Evolutionary conservation across 2,888 invertebrate genomes (phyloP), one percentile per base, ranked within the genome.

Genomic region (Habrosyne pyritoides): DNA sequence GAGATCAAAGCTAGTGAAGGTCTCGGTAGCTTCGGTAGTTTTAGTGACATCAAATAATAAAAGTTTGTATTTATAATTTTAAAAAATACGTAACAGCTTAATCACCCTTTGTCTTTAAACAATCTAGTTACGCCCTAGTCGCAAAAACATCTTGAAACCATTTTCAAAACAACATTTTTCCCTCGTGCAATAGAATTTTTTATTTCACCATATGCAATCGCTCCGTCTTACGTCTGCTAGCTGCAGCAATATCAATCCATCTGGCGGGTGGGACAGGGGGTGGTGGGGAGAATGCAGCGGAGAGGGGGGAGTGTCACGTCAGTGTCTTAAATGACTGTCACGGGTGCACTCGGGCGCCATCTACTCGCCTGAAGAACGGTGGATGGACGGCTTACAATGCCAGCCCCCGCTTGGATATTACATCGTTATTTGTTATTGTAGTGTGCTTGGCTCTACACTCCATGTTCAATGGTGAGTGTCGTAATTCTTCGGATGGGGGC

Each of bases 271-370:
- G 68, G 67, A 64, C 66, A 64, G 64, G 66, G 63, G 18, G 61
- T 30, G 53, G 61, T 53, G 53, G 58, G 61, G 58, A 64, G 55
- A 53, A 57, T 57, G 56, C 53, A 52, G 51, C 60, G 60, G 64
- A 57, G 63, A 63, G 63, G 72, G 75, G 72, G 76, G 77, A 77
- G 79, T 77, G 84, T 87, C 89, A 84, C 86, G 89, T 91, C 91
- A 91, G 83, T 87, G 89, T 91, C 91, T 91, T 90, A 91, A 91
- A 91, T 91, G 91, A 91, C 87, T 91, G 91, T 91, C 91, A 90
- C 90, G 90, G 89, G 89, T 84, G 87, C 87, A 87, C 84, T 87
- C 82, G 77, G 77, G 42, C 42, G 81, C 80, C 74, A 68, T 74
- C 69, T 63, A 67, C 70, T 78, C 79, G 83, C 81, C 82, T 86